A percentile compares a stretch with the other conserved stretches of the same genome.
These are phyloP conservation scores for Orbicella faveolata DNA, from an alignment of 64 coral and sea anemone genomes.

Conservation along the genomic window DNA sequence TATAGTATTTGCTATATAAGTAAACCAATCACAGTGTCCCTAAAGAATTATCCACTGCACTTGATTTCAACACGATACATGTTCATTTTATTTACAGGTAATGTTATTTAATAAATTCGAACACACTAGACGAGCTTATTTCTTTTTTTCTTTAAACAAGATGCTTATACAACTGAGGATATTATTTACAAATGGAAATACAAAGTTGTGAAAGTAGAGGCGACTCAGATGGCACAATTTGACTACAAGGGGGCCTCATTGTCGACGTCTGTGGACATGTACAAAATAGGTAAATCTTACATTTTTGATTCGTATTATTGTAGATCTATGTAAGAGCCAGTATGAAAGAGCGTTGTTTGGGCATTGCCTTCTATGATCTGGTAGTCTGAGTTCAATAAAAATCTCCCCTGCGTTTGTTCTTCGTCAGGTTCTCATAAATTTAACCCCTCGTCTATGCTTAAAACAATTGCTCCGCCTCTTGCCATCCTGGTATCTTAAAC, in stretches of 20 bases:
- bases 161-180: constrained; percentile 57
- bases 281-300: constrained; percentile 17
- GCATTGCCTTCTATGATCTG: neutral
- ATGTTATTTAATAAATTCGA: too few relatives aligned
- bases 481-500: too few relatives aligned
- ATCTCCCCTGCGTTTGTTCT: too few relatives aligned
- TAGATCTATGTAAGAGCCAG: too few relatives aligned
- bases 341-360: neutral
- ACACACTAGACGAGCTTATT: neutral
- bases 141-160: neutral
- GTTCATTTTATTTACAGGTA: too few relatives aligned
- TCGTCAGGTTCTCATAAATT: too few relatives aligned
- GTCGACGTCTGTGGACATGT: neutral
- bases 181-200: constrained; percentile 63
- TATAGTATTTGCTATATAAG: too few relatives aligned
- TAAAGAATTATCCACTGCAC: too few relatives aligned
- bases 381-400: neutral
- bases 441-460: too few relatives aligned
- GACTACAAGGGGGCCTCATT: neutral
- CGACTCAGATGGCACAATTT: constrained; percentile 51
- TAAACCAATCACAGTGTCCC: too few relatives aligned
- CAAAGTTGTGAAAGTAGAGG: constrained; percentile 21
- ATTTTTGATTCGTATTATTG: neutral
- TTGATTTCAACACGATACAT: too few relatives aligned
- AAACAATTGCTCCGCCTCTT: too few relatives aligned